Conservation (phyloP, 2,888 invertebrate genomes). For the Camptogramma bilineatum region DNA sequence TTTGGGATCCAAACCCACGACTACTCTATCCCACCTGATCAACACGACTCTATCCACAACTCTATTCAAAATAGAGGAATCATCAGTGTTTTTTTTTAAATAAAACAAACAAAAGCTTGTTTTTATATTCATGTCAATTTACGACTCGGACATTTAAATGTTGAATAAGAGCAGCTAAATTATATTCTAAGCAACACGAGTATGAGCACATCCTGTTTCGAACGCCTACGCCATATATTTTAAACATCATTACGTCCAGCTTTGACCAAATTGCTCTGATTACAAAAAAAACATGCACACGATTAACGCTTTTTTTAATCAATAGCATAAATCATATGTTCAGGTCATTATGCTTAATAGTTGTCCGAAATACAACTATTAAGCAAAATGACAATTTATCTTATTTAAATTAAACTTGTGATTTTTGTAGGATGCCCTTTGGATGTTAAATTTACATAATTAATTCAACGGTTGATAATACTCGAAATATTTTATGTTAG, state of each 20-base stretch:
- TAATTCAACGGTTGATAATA: too few species aligned
- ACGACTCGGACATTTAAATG: constrained; percentile 8
- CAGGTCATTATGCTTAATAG: constrained; percentile 7
- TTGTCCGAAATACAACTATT: constrained; percentile 2
- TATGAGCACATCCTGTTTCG: constrained; percentile 23
- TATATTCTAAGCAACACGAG: neutral
- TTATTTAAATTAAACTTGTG: neutral
- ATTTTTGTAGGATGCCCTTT: neutral
- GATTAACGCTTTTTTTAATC: neutral
- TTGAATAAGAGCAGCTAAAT: constrained; percentile 15
- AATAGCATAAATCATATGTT: neutral
- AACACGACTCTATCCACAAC: too few species aligned
- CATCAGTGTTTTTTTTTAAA: too few species aligned
- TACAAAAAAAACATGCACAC: constrained; percentile 11
- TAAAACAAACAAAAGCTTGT: neutral
- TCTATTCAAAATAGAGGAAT: too few species aligned
- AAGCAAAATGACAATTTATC: neutral
- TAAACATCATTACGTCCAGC: constrained; percentile 10
- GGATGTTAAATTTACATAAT: too few species aligned
- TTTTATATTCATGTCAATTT: constrained; percentile 7
- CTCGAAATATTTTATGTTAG: too few species aligned
- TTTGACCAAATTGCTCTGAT: constrained; percentile 16
- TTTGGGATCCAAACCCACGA: too few species aligned
- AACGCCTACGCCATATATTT: constrained; percentile 16
- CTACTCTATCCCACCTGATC: too few species aligned